Evolutionary conservation across 2,888 invertebrate genomes (phyloP).

Genomic region (Halictus ligatus): DNA sequence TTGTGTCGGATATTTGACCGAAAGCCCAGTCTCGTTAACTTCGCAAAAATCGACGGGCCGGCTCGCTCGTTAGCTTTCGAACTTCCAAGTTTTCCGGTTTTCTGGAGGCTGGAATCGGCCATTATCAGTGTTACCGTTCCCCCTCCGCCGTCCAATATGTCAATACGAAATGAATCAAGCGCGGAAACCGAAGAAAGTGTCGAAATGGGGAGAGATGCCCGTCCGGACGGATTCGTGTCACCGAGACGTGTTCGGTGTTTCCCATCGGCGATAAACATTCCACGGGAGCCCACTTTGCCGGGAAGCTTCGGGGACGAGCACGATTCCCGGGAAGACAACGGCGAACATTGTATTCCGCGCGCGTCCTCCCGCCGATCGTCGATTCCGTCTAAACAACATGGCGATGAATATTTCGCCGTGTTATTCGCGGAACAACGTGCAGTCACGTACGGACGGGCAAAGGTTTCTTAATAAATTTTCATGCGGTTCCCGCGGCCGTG

Average conservation of each 20-base stretch:
- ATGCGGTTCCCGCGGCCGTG: constrained; percentile 27
- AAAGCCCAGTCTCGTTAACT: not conserved
- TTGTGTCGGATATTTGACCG: not conserved
- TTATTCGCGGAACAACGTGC: not conserved
- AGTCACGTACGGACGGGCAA: not conserved
- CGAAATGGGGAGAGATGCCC: not conserved
- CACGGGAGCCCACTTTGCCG: not conserved
- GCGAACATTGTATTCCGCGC: not conserved
- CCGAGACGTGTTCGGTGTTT: not conserved
- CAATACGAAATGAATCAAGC: not conserved
- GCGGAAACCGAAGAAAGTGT: not conserved
- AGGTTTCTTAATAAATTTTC: constrained; percentile 40
- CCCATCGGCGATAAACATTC: constrained; percentile 21
- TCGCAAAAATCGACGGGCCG: not conserved
- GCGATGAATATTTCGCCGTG: constrained; percentile 4
- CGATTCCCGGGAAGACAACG: constrained; percentile 11
- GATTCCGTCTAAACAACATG: constrained; percentile 19
- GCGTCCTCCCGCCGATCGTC: not conserved
- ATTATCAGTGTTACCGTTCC: not conserved
- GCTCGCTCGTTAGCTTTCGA: not conserved
- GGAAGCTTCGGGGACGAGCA: not conserved
- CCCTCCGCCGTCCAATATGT: not conserved
- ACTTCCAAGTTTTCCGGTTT: not conserved
- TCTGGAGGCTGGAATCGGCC: not conserved
- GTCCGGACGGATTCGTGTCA: not conserved